These are phyloP conservation scores for Sclerurus mexicanus DNA, from an alignment of 2,113 vertebrate genomes.

Conservation along the genomic window DNA sequence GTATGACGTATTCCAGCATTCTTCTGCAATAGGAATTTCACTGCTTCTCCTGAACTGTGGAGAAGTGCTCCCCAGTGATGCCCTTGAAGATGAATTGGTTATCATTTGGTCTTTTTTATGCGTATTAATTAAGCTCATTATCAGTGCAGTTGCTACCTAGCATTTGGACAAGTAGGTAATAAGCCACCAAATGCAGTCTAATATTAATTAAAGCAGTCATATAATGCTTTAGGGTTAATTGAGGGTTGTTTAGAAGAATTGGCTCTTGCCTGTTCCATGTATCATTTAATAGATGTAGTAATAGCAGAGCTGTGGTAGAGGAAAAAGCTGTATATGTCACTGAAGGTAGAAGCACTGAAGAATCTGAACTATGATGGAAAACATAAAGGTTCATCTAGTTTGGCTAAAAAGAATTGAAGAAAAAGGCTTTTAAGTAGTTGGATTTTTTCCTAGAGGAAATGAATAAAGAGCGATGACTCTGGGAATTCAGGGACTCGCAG, in stretches of 20 bases:
- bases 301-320: background rate
- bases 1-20: background rate
- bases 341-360: background rate
- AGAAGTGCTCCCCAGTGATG: background rate
- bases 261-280: background rate
- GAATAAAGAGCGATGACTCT: background rate
- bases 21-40: background rate
- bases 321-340: background rate
- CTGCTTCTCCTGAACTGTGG: background rate
- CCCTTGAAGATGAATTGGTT: background rate
- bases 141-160: background rate
- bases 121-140: background rate
- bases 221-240: background rate
- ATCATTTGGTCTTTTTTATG: background rate
- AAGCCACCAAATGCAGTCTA: background rate
- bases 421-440: background rate
- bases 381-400: background rate
- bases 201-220: background rate
- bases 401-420: background rate
- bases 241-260: background rate
- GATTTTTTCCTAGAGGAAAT: background rate
- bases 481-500: background rate
- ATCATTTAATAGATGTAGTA: background rate
- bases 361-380: background rate
- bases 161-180: background rate